Base-by-base conservation (phyloP, 2,113 vertebrate genomes). In the Leptobrachium ailaonicum region DNA sequence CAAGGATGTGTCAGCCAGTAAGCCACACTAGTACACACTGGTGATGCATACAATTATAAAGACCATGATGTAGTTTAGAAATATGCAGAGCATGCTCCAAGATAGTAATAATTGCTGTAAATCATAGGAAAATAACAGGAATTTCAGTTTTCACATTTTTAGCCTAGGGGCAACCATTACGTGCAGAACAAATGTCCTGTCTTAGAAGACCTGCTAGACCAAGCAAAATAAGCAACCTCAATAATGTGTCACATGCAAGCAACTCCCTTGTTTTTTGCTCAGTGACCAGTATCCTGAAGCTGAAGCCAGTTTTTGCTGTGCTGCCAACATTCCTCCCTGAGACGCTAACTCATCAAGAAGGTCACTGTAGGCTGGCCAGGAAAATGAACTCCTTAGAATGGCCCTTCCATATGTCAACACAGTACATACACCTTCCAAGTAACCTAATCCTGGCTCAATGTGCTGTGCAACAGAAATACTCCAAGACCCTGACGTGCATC, bases 341-440 rank as follows among this genome's bases (percentile, higher is more conserved):
- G 13, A 69, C 10, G 67, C 42, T 1, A 70, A 20, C 14, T 77
- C 8, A 69, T 69, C 67, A 13, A 41, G 44, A 77, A 77, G 76
- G 50, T 77, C 75, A 68, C 50, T 41, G 41, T 11, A 20, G 50
- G 50, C 53, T 43, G 41, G 3, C 8, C 12, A 8, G 56, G 10
- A 14, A 64, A 64, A 10, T 40, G 20, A 64, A 64, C 62, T 64
- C 9, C 13, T 64, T 40, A 6, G 13, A 64, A 64, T 20, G 32
- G 40, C 20, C 62, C 32, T 64, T 45, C 40, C 12, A 42, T 66
- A n/a, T 62, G 76, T 77, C 76, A 77, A 58, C 66, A 54, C 67
- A 32, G 56, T 32, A 62, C 6, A 44, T 32, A 40, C 42, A 70
- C 75, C n/a, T 58, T 69, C 41, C 50, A 69, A 66, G 41, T 69